These are phyloP conservation scores for Antechinus flavipes DNA, from an alignment of 2,113 vertebrate species.

Conservation along the genomic window DNA sequence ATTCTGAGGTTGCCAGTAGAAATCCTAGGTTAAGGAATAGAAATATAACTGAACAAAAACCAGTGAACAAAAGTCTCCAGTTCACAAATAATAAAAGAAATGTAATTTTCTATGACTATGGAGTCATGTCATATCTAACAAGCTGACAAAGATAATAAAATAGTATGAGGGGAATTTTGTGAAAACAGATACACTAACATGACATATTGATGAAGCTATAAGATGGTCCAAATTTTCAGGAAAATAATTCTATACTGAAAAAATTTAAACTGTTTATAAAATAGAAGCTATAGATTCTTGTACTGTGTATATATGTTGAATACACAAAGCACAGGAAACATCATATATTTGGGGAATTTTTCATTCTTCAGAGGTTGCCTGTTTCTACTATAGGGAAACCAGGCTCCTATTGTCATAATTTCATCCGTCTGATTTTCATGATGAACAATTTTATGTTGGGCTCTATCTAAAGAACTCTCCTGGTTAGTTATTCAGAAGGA, in stretches of 20 bases:
- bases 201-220: not conserved
- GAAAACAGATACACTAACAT: not conserved
- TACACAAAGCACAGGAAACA: not conserved
- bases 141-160: not conserved
- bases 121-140: not conserved
- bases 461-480: not conserved
- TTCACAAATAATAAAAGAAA: not conserved
- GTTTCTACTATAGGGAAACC: not conserved
- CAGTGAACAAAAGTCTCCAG: not conserved
- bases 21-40: too few relatives aligned
- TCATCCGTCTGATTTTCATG: not conserved
- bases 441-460: not conserved
- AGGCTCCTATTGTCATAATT: not conserved
- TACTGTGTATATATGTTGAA: not conserved
- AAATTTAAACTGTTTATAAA: not conserved
- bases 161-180: not conserved
- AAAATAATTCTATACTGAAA: not conserved
- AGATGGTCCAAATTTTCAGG: not conserved
- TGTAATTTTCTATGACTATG: not conserved
- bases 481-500: not conserved
- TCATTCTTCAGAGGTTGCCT: not conserved
- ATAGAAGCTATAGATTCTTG: not conserved
- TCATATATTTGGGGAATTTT: not conserved
- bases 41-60: not conserved
- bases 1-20: not conserved